These are phyloP conservation scores for Naso thynnoides DNA, from an alignment of 2,797 vertebrate genomes.

Conservation along the genomic window DNA sequence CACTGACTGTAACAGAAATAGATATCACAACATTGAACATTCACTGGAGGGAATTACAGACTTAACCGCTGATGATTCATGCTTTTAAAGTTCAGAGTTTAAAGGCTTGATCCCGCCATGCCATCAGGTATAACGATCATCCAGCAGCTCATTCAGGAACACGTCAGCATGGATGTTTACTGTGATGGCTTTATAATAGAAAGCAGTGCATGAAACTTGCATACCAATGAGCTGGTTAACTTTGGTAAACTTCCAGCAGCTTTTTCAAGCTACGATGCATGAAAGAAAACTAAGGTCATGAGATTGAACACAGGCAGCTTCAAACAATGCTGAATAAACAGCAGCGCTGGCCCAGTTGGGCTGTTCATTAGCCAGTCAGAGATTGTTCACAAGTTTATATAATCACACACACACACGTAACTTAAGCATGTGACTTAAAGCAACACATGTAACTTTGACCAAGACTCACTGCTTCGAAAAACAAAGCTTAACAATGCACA, in stretches of 20 bases:
- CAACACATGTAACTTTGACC: too few species aligned
- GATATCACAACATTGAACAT: conserved; percentile 2
- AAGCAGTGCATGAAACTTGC: neutral
- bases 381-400: too few species aligned
- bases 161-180: too few species aligned
- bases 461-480: too few species aligned
- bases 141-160: conserved; percentile 5
- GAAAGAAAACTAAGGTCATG: neutral
- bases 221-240: neutral
- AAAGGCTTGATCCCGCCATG: neutral
- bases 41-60: neutral
- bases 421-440: too few species aligned
- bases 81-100: conserved; percentile 5
- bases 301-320: neutral
- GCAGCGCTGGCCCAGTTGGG: neutral
- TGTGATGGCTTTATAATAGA: neutral
- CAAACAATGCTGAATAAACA: neutral
- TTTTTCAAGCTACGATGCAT: too few species aligned
- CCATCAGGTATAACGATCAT: neutral
- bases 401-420: too few species aligned
- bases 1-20: conserved; percentile 10
- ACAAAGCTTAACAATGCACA: too few species aligned
- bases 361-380: neutral
- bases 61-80: conserved; percentile 7
- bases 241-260: neutral